Percentiles rank a stretch among this genome's conserved stretches.
phyloP scores from a whole-genome alignment of 2,797 vertebrate species.

The Sebastes iracundus region DNA sequence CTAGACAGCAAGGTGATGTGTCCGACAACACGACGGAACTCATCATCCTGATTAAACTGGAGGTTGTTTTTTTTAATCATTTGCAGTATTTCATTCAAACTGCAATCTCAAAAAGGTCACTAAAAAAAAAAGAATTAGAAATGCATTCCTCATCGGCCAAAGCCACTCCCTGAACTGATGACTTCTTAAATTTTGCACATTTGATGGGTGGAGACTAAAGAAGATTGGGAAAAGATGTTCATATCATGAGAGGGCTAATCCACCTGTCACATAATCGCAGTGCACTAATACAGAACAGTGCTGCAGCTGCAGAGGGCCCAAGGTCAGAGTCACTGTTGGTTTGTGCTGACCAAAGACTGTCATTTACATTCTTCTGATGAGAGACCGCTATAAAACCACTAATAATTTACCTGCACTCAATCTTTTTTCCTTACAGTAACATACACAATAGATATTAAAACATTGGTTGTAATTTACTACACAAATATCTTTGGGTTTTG shows the following conservation, averaged over 20 bases:
- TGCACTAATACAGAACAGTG: conserved; percentile 43
- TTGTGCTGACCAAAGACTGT: conserved; percentile 51
- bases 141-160: conserved; percentile 44
- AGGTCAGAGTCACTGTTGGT: conserved; percentile 60
- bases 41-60: conserved; percentile 55
- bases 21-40: conserved; percentile 50
- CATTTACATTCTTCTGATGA: conserved; percentile 34
- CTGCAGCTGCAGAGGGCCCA: conserved; percentile 39
- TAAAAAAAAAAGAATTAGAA: conserved; percentile 39
- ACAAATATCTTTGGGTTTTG: too few relatives aligned
- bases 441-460: background rate
- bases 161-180: conserved; percentile 46
- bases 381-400: conserved; percentile 25
- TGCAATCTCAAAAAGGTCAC: conserved; percentile 56
- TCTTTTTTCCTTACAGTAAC: background rate
- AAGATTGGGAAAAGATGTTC: conserved; percentile 26
- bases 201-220: conserved; percentile 25
- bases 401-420: background rate
- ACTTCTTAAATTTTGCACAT: conserved; percentile 40
- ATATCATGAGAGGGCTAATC: conserved; percentile 37
- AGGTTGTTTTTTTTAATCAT: conserved; percentile 37
- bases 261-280: conserved; percentile 40
- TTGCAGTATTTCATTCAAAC: conserved; percentile 49
- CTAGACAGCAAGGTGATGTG: conserved; percentile 38
- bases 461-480: background rate